A percentile compares a stretch with the other conserved stretches of the same genome.
Conservation (phyloP, 2,113 vertebrate species). For the Atherinomorus stipes region DNA sequence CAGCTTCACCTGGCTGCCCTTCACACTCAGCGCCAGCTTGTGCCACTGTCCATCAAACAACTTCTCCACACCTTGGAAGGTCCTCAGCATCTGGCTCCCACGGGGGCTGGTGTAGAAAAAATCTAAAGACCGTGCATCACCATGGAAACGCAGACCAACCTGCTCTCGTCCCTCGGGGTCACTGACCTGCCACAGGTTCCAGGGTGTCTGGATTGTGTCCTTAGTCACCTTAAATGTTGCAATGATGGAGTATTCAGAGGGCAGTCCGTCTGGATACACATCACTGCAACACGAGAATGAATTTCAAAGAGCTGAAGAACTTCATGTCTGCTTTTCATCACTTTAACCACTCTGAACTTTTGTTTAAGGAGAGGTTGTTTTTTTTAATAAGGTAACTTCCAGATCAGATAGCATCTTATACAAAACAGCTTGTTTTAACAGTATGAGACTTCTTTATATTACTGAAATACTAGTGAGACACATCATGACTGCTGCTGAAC, state of each 20-base stretch:
- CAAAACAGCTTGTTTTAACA: background rate
- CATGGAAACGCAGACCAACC: constrained; percentile 74
- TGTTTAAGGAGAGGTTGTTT: constrained; percentile 8
- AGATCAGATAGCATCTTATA: background rate
- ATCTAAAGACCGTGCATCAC: constrained; percentile 67
- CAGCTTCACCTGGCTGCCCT: constrained; percentile 73
- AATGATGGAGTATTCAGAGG: constrained; percentile 79
- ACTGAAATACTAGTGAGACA: too few relatives aligned
- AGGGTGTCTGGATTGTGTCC: constrained; percentile 61
- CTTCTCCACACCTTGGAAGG: constrained; percentile 70
- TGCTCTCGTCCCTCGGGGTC: constrained; percentile 72
- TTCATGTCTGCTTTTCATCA: constrained; percentile 11
- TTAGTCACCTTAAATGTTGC: constrained; percentile 81
- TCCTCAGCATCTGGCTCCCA: constrained; percentile 68
- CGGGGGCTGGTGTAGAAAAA: constrained; percentile 72
- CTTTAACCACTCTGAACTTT: constrained; percentile 4
- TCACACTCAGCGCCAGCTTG: constrained; percentile 80
- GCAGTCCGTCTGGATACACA: constrained; percentile 79
- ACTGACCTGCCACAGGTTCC: constrained; percentile 84
- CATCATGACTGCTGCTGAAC: too few relatives aligned
- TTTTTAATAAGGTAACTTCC: background rate
- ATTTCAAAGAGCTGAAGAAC: constrained; percentile 11
- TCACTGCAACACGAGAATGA: constrained; percentile 56
- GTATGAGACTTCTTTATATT: background rate
- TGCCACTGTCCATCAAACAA: constrained; percentile 83